phyloP scores from a whole-genome alignment of 2,113 vertebrate species.

The Athene noctua region DNA sequence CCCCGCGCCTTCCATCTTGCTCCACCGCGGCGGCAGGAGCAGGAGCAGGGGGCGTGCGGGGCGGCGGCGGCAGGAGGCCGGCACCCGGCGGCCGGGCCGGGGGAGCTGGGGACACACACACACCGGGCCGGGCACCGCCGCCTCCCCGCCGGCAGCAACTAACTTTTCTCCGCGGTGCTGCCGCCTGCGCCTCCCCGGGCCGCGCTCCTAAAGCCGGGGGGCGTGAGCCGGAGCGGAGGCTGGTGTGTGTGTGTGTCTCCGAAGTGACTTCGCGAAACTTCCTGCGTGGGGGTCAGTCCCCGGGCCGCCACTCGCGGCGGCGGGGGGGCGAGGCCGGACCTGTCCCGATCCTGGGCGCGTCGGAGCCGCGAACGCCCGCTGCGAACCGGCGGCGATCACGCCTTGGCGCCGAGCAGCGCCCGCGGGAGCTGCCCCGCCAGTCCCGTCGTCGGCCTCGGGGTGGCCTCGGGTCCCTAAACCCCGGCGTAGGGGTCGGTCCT shows the following conservation, averaged over 20 bases:
- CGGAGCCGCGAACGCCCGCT: not conserved
- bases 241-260: not conserved
- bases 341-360: not conserved
- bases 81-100: not conserved
- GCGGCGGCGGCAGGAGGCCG: not conserved
- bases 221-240: not conserved
- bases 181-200: not conserved
- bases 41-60: not conserved
- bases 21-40: not conserved
- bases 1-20: slow-evolving; percentile 10
- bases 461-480: not conserved
- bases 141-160: not conserved
- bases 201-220: not conserved
- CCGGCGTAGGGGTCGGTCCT: not conserved
- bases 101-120: not conserved
- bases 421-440: not conserved
- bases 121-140: not conserved
- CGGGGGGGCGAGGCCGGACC: not conserved
- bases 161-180: slow-evolving; percentile 41
- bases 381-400: not conserved
- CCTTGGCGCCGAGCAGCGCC: not conserved
- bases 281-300: not conserved
- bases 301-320: not conserved
- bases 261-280: slow-evolving; percentile 22
- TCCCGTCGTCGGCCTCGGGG: not conserved